A percentile compares a stretch with the other conserved stretches of the same genome.
Evolutionary conservation across 1,140 invertebrate genomes (phyloP).

Genomic region (Drosophila kikkawai): DNA sequence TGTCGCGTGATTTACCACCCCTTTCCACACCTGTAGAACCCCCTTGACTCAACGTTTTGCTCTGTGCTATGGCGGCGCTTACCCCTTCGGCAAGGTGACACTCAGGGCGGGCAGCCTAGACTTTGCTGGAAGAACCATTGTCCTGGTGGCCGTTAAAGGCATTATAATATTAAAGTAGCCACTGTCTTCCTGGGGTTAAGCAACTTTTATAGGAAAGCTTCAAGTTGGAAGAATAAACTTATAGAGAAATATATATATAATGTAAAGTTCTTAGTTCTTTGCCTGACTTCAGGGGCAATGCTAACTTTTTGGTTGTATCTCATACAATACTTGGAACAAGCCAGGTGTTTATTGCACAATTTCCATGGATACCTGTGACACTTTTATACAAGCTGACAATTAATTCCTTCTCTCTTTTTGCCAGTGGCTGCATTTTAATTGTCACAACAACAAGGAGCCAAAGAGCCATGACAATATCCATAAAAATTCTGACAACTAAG

Average conservation of each 20-base stretch:
- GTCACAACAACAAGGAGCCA: constrained; percentile 39
- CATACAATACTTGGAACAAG: neutral
- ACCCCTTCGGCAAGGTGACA: constrained; percentile 14
- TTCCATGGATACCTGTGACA: neutral
- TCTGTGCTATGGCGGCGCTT: constrained; percentile 1
- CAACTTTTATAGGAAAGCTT: constrained; percentile 10
- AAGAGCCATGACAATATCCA: constrained; percentile 31
- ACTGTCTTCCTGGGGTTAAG: neutral
- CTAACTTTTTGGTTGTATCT: neutral
- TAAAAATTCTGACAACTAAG: constrained; percentile 43
- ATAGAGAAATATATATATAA: constrained; percentile 24
- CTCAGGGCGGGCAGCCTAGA: constrained; percentile 1
- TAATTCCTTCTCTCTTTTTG: constrained; percentile 35
- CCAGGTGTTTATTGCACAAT: constrained; percentile 16
- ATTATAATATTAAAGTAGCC: neutral
- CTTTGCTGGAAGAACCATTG: neutral
- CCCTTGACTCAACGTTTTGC: neutral
- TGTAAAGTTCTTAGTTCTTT: neutral
- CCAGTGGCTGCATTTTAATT: constrained; percentile 70
- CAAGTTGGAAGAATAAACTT: neutral
- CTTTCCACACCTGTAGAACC: neutral
- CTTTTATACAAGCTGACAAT: constrained; percentile 59
- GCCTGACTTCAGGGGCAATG: constrained; percentile 19
- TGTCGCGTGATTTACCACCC: constrained; percentile 13
- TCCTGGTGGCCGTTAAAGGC: constrained; percentile 9